phyloP scores from a whole-genome alignment of 2,797 vertebrate species.

The Peromyscus attwateri region DNA sequence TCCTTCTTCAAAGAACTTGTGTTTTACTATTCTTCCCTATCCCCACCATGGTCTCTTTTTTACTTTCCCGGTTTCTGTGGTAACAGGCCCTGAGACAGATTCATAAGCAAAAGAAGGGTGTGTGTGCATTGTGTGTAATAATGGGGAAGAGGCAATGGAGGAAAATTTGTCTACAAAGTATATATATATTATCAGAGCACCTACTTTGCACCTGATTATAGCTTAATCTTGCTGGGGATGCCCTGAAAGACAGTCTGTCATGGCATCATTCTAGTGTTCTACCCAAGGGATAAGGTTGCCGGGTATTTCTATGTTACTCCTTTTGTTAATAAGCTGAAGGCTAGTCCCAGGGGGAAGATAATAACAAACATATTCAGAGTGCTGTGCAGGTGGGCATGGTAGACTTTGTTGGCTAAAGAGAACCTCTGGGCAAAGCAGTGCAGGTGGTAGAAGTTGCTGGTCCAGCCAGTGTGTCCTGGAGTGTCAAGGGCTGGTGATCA shows the following conservation, averaged over 20 bases:
- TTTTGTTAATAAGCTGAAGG: neutral
- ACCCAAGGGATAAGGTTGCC: neutral
- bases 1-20: neutral
- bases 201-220: neutral
- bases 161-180: neutral
- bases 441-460: neutral
- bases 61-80: neutral
- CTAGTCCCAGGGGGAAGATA: neutral
- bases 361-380: neutral
- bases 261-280: neutral
- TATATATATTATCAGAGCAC: neutral
- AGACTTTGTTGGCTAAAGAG: neutral
- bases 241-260: neutral
- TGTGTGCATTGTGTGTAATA: neutral
- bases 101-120: neutral
- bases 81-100: neutral
- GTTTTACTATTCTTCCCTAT: neutral
- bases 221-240: neutral
- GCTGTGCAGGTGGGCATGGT: neutral
- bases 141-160: neutral
- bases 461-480: neutral
- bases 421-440: slow-evolving; percentile 10
- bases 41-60: neutral
- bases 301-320: neutral
- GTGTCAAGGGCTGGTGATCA: neutral